Evolutionary conservation across 2,797 vertebrate species (phyloP).

Genomic region (Sphenodon punctatus): DNA sequence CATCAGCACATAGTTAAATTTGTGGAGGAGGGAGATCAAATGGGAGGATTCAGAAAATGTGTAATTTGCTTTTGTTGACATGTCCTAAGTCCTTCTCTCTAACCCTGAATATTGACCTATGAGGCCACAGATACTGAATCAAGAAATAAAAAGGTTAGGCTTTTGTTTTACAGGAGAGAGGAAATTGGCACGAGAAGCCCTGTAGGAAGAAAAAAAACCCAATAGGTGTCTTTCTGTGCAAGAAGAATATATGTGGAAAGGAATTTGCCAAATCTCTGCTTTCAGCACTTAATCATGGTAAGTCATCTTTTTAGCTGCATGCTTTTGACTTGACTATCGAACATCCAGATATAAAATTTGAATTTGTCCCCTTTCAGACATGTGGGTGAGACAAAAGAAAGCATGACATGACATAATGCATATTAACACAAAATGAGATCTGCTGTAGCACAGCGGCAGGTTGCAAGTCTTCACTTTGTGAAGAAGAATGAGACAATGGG

Average conservation of each 20-base stretch:
- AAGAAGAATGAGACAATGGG: not conserved
- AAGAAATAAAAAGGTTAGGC: not conserved
- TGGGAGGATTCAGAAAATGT: not conserved
- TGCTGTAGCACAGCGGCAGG: not conserved
- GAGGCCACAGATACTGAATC: not conserved
- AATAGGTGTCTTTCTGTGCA: not conserved
- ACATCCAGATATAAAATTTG: not conserved
- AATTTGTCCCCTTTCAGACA: not conserved
- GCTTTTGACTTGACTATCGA: not conserved
- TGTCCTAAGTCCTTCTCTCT: not conserved
- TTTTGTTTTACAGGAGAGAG: not conserved
- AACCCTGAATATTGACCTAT: not conserved
- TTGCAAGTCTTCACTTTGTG: not conserved
- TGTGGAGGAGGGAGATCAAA: not conserved
- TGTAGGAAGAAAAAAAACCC: not conserved
- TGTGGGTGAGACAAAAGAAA: not conserved
- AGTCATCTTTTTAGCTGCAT: not conserved
- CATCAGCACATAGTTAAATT: not conserved
- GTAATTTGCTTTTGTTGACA: not conserved
- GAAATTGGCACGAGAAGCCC: not conserved
- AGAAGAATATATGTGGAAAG: not conserved
- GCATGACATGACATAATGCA: accelerated
- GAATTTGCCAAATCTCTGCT: not conserved
- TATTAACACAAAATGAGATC: not conserved
- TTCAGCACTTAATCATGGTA: not conserved